Base-by-base conservation (phyloP, 2,888 invertebrate species). In the Rhamphomyia laevipes region DNA sequence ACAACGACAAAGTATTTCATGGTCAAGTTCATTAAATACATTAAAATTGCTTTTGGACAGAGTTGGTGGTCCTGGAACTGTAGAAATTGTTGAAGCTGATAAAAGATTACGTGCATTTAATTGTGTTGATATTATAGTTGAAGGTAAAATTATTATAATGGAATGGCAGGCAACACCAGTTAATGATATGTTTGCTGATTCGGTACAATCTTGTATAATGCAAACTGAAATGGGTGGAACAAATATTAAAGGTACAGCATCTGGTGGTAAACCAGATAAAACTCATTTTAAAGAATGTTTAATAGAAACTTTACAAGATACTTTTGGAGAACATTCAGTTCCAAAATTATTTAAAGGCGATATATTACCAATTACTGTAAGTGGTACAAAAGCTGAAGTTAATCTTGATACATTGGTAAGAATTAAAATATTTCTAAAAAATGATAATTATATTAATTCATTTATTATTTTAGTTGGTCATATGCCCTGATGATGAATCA, bases 151-250 rank as follows among this genome's bases (percentile, higher is more conserved):
- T 57, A 84, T 93, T 27, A 82, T 87, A 1, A 76, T 97, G 51
- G 94, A 95, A 79, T 99, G 97, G 97, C 76, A 83, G 42, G 92
- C 95, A 9, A 89, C 86, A 63, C 95, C 97, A 1, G 86, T 95
- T 43, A 86, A 92, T 63, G 97, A 99, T 71, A 96, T 97, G 93
- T 97, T 86, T 71, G 96, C 97, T 27, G 97, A 99, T 74, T 88
- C 96, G 27, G 85, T 94, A 27, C 76, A 95, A 48, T 87, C 90
- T 0, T 91, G 86, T 41, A 76, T 95, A 37, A 75, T 97, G 59
- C 85, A 89, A 67, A 90, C 91, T 0, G 86, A 87, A 63, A 68
- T 79, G 57, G 73, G 82, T 45, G 81, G 81, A 46, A 74, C 75
- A 1, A 76, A 77, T 27, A 74, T 80, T 2, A 81, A 81, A 59